A percentile compares a stretch with the other conserved stretches of the same genome.
These are phyloP conservation scores for Scaptomyza reducta DNA, from an alignment of 2,888 invertebrate species.

Conservation along the genomic window DNA sequence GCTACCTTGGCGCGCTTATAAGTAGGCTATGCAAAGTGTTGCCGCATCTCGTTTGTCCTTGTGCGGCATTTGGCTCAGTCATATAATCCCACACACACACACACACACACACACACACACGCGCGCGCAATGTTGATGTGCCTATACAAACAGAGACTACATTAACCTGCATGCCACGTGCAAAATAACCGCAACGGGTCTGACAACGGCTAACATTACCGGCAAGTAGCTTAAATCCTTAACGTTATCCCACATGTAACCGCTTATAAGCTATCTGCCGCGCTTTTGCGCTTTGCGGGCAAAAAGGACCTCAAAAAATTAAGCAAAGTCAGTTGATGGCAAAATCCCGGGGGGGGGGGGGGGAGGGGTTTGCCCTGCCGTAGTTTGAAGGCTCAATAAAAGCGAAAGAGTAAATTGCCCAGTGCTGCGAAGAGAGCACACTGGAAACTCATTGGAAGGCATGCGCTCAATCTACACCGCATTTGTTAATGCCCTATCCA, in stretches of 20 bases:
- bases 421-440: conserved; percentile 42
- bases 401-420: conserved; percentile 60
- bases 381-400: conserved; percentile 7
- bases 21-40: conserved; percentile 51
- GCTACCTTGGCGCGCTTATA: conserved; percentile 26
- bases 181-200: conserved; percentile 31
- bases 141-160: conserved; percentile 29
- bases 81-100: conserved; percentile 40
- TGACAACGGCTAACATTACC: conserved; percentile 54
- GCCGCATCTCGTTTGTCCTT: conserved; percentile 47
- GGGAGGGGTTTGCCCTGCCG: no score
- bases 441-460: conserved; percentile 48
- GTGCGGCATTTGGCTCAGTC: conserved; percentile 57
- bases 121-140: conserved; percentile 4
- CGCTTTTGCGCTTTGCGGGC: background rate
- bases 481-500: conserved; percentile 18
- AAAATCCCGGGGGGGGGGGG: no score
- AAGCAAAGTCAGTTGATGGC: no score
- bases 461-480: background rate
- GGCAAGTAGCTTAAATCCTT: conserved; percentile 77
- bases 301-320: background rate
- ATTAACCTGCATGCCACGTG: conserved; percentile 53
- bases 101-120: conserved; percentile 1
- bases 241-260: conserved; percentile 71
- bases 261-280: conserved; percentile 43